phyloP scores from a whole-genome alignment of 2,797 vertebrate species.

The Notamacropus eugenii region DNA sequence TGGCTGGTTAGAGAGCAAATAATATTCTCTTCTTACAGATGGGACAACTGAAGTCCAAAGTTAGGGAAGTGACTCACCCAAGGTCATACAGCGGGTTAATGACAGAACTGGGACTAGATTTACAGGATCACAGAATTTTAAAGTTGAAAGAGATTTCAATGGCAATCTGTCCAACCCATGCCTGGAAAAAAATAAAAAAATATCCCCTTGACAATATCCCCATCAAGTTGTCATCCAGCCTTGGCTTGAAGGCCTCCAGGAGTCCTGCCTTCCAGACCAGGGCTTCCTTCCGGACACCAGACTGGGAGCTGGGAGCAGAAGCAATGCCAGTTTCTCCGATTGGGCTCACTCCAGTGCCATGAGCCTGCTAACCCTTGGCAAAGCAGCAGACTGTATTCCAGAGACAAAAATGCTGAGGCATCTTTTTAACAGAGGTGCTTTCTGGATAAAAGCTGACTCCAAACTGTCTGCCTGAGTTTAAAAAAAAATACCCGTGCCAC shows the following conservation, averaged over 20 bases:
- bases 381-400: not conserved
- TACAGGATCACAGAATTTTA: not conserved
- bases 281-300: not conserved
- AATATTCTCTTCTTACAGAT: not conserved
- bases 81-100: not conserved
- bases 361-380: not conserved
- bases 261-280: not conserved
- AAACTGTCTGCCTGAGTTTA: not conserved
- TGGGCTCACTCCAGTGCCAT: rapidly evolving
- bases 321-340: not conserved
- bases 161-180: not conserved
- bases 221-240: not conserved
- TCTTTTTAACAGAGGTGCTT: conserved; percentile 56
- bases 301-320: not conserved
- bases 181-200: not conserved
- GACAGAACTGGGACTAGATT: not conserved
- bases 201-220: not conserved
- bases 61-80: not conserved
- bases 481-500: not conserved
- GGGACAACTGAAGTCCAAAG: not conserved
- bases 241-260: not conserved
- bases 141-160: not conserved
- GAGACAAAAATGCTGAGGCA: not conserved
- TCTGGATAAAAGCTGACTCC: conserved; percentile 32
- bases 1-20: not conserved